A percentile compares a stretch with the other conserved stretches of the same genome.
Conservation (phyloP, 2,888 invertebrate genomes). For the Melinaea menophilus region DNA sequence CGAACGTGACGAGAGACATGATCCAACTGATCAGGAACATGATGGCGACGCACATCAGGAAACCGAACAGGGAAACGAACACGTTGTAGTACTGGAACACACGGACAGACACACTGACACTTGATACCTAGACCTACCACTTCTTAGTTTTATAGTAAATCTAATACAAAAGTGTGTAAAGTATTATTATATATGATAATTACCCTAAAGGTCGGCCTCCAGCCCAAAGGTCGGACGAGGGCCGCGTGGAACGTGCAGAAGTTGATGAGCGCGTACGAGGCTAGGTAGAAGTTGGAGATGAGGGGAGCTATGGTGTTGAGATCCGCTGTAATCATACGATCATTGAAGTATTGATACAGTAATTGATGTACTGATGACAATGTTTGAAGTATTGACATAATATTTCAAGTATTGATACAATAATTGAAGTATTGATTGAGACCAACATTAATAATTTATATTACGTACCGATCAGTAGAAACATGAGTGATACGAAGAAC, state of each 20-base stretch:
- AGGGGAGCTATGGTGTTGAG: constrained; percentile 93
- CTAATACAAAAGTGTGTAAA: not conserved
- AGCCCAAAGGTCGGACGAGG: constrained; percentile 90
- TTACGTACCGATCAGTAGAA: constrained; percentile 88
- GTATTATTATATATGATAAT: not conserved
- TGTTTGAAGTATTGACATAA: too few relatives aligned
- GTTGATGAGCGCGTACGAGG: constrained; percentile 95
- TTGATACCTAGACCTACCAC: too few relatives aligned
- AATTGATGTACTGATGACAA: too few relatives aligned
- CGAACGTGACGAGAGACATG: constrained; percentile 94
- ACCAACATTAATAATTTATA: too few relatives aligned
- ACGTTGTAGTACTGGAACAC: constrained; percentile 90
- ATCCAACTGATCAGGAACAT: constrained; percentile 97
- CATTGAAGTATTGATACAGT: too few relatives aligned
- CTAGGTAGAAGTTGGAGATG: constrained; percentile 96
- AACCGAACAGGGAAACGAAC: constrained; percentile 92
- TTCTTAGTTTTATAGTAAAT: too few relatives aligned
- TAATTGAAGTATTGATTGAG: too few relatives aligned
- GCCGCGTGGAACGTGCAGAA: constrained; percentile 97
- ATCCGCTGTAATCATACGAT: constrained; percentile 79
- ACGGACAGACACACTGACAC: too few relatives aligned
- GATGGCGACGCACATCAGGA: constrained; percentile 89
- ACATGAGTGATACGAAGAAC: constrained; percentile 90
- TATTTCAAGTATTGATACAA: too few relatives aligned
- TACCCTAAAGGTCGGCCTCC: constrained; percentile 93